Percentiles rank a stretch among this genome's conserved stretches.
Conservation (phyloP, 2,113 vertebrate species). For the Zosterops japonicus region DNA sequence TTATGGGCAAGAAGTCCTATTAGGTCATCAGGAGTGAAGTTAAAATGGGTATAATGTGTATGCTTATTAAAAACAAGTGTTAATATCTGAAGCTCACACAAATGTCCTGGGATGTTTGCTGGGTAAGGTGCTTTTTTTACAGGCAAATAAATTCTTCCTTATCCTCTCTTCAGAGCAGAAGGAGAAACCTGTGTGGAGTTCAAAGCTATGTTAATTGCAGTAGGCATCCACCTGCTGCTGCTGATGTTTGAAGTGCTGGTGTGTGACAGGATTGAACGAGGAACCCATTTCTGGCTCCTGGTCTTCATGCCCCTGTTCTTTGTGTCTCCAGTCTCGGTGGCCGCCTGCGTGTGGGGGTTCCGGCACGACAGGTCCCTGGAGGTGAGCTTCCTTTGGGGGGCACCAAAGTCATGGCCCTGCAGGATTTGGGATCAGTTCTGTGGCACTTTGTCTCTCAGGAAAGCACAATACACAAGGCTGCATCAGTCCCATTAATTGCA, state of each 20-base stretch:
- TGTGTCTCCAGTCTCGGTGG: slow-evolving; percentile 95
- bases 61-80: neutral
- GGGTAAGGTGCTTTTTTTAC: neutral
- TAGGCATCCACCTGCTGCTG: slow-evolving; percentile 93
- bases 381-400: slow-evolving; percentile 61
- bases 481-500: neutral
- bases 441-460: neutral
- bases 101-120: neutral
- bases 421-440: fast-evolving
- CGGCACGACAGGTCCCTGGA: slow-evolving; percentile 95
- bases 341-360: slow-evolving; percentile 98
- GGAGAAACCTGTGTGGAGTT: slow-evolving; percentile 99
- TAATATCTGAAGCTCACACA: neutral
- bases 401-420: neutral
- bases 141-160: neutral
- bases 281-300: slow-evolving; percentile 91
- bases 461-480: neutral
- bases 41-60: neutral
- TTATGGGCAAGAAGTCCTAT: neutral
- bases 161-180: slow-evolving; percentile 82
- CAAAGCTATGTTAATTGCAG: slow-evolving; percentile 97
- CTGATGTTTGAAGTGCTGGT: slow-evolving; percentile 98
- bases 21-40: neutral
- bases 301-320: slow-evolving; percentile 99
- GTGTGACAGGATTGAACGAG: slow-evolving; percentile 90